A percentile compares a stretch with the other conserved stretches of the same genome.
Evolutionary conservation across 2,797 vertebrate genomes (phyloP).

Genomic region (Hozukius guyotensis): DNA sequence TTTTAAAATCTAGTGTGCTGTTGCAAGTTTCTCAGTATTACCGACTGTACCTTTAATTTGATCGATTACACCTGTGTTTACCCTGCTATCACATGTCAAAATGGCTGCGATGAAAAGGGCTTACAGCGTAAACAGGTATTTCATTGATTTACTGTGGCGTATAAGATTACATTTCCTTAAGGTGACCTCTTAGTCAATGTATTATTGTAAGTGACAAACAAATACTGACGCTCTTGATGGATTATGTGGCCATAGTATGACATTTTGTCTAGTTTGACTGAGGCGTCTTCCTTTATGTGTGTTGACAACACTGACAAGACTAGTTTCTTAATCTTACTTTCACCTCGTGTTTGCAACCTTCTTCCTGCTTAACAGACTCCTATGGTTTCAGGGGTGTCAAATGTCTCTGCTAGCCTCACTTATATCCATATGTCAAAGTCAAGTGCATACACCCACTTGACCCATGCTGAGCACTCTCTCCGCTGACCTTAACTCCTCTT

Average conservation of each 20-base stretch:
- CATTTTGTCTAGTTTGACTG: neutral
- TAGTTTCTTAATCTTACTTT: conserved; percentile 9
- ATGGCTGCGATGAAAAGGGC: neutral
- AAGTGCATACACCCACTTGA: conserved; percentile 2
- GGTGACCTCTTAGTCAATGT: neutral
- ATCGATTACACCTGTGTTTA: neutral
- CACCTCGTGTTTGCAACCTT: neutral
- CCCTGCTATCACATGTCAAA: neutral
- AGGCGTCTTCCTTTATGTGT: neutral
- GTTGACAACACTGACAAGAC: conserved; percentile 32
- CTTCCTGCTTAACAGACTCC: conserved; percentile 25
- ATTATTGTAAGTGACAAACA: neutral
- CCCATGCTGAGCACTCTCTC: conserved; percentile 13
- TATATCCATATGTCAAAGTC: conserved; percentile 46
- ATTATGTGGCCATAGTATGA: neutral
- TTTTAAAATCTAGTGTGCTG: too few species aligned
- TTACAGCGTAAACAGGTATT: neutral
- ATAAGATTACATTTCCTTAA: neutral
- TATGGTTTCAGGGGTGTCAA: conserved; percentile 48
- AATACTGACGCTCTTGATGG: neutral
- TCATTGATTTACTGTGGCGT: neutral
- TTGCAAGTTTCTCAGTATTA: too few species aligned
- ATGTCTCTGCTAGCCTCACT: conserved; percentile 17
- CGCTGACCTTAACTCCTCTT: conserved; percentile 37
- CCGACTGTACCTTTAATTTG: too few species aligned